These are phyloP conservation scores for Campaea margaritaria DNA, from an alignment of 2,888 invertebrate species.

Conservation along the genomic window DNA sequence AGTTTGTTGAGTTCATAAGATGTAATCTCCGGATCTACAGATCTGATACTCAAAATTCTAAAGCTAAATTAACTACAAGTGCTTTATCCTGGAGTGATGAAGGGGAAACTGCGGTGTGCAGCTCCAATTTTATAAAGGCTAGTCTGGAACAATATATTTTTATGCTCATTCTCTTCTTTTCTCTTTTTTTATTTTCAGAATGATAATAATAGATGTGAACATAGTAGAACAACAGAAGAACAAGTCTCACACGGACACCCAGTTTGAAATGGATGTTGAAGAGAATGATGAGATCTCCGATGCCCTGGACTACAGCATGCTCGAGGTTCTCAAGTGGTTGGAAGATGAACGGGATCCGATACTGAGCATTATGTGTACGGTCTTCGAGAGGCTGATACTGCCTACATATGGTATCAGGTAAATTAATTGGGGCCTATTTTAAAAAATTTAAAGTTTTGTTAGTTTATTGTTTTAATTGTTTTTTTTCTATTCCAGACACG, in stretches of 20 bases:
- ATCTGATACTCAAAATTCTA: too few species aligned
- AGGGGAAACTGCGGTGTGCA: too few species aligned
- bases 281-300: constrained; percentile 77
- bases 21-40: too few species aligned
- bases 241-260: constrained; percentile 64
- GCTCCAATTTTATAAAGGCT: too few species aligned
- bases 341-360: constrained; percentile 86
- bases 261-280: constrained; percentile 86
- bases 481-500: constrained; percentile 64
- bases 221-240: constrained; percentile 78
- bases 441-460: too few species aligned
- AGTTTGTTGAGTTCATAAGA: too few species aligned
- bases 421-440: constrained; percentile 21
- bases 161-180: too few species aligned
- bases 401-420: constrained; percentile 91
- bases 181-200: constrained; percentile 79
- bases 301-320: constrained; percentile 91
- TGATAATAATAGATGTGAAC: constrained; percentile 91
- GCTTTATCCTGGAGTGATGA: too few species aligned
- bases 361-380: constrained; percentile 85
- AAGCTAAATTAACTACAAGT: too few species aligned
- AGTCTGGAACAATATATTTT: too few species aligned
- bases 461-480: not conserved
- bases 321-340: constrained; percentile 89
- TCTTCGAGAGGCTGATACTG: constrained; percentile 92